phyloP scores from a whole-genome alignment of 2,113 vertebrate species.

The Halichoerus grypus region DNA sequence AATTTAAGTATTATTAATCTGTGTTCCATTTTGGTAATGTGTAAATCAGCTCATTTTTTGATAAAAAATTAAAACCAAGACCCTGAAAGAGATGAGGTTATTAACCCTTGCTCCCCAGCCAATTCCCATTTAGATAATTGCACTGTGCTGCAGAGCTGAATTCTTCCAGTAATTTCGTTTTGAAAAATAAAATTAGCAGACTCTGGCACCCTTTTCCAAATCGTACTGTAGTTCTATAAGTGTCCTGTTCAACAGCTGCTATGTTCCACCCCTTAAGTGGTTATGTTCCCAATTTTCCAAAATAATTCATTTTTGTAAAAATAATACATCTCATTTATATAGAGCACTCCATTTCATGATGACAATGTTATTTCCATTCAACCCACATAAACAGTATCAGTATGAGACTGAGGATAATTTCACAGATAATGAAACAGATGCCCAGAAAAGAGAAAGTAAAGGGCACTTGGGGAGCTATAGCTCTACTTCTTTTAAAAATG shows the following conservation, averaged over 20 bases:
- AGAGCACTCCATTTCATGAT: constrained; percentile 53
- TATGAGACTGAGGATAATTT: constrained; percentile 59
- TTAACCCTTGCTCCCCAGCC: constrained; percentile 55
- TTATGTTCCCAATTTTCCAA: constrained; percentile 70
- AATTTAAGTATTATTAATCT: constrained; percentile 37
- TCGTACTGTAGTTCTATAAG: constrained; percentile 22
- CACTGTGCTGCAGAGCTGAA: constrained; percentile 21
- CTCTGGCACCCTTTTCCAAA: constrained; percentile 54
- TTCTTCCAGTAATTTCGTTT: constrained; percentile 73
- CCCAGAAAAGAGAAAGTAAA: background rate
- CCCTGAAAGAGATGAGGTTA: constrained; percentile 56
- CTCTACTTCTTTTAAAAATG: background rate
- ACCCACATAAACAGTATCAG: constrained; percentile 47
- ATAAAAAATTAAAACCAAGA: constrained; percentile 64
- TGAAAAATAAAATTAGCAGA: constrained; percentile 71
- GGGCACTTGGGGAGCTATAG: background rate
- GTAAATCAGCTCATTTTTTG: constrained; percentile 51
- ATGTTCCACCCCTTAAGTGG: constrained; percentile 26
- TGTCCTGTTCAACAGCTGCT: constrained; percentile 62
- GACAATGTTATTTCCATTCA: constrained; percentile 74
- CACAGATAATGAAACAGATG: constrained; percentile 52
- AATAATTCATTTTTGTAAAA: constrained; percentile 74
- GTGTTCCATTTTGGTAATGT: constrained; percentile 36
- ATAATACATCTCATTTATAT: constrained; percentile 69
- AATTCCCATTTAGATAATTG: constrained; percentile 70